Evolutionary conservation across 2,888 invertebrate species (phyloP).

Genomic region (Drosophila sordidula): DNA sequence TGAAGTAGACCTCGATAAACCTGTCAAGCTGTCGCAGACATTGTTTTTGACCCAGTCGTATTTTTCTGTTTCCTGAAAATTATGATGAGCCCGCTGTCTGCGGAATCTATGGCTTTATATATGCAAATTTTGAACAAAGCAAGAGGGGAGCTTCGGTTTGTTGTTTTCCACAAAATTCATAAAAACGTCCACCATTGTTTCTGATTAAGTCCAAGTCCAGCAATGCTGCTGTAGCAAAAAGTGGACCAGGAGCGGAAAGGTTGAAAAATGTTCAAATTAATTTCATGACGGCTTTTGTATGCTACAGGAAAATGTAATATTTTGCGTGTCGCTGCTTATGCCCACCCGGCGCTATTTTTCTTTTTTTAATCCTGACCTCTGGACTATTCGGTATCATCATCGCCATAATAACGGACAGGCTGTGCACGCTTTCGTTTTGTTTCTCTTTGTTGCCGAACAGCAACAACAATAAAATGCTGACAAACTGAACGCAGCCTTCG

Average conservation of each 20-base stretch:
- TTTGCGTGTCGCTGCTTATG: slow-evolving; percentile 51
- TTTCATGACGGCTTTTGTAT: slow-evolving; percentile 62
- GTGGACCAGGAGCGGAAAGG: slow-evolving; percentile 33
- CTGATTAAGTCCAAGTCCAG: slow-evolving; percentile 60
- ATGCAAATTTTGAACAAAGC: slow-evolving; percentile 45
- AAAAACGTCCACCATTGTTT: slow-evolving; percentile 66
- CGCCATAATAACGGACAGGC: slow-evolving; percentile 51
- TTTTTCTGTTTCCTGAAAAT: slow-evolving; percentile 38
- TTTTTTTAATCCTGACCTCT: slow-evolving; percentile 76
- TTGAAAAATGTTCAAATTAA: slow-evolving; percentile 74
- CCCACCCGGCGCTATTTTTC: slow-evolving; percentile 39
- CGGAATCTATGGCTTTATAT: slow-evolving; percentile 41
- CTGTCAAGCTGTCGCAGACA: slow-evolving; percentile 35
- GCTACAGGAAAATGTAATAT: slow-evolving; percentile 50
- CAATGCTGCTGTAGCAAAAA: slow-evolving; percentile 10
- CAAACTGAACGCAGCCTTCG: slow-evolving; percentile 41
- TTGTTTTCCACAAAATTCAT: slow-evolving; percentile 38
- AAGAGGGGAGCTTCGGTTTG: slow-evolving; percentile 14
- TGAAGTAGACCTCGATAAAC: too few species aligned
- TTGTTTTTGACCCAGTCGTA: slow-evolving; percentile 22
- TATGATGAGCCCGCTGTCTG: slow-evolving; percentile 10
- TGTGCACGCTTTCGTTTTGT: slow-evolving; percentile 17
- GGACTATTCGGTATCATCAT: slow-evolving; percentile 58
- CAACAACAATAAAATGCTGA: slow-evolving; percentile 57
- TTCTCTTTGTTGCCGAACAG: slow-evolving; percentile 7